Evolutionary conservation across 2,888 invertebrate species (phyloP), one percentile per base, ranked within the genome.

Genomic region (Coremacera marginata): DNA sequence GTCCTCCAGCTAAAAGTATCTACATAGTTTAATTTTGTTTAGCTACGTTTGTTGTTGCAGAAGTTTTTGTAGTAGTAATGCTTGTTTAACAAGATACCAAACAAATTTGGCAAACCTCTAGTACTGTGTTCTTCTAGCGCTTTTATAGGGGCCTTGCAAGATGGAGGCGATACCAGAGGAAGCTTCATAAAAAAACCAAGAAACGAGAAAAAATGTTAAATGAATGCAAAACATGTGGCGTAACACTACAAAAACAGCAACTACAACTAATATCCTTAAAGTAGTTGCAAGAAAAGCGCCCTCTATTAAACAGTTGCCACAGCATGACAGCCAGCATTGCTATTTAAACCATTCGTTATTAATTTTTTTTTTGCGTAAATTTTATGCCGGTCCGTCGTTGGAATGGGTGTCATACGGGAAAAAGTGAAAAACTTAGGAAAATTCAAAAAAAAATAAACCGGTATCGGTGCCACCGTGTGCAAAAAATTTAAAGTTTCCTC

Each of bases 161-260:
- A 57, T 31, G 31, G 25, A 60, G 57, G 27, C 5, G 57, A 60
- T 19, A 27, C n/a, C 5, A 37, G 34, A 22, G 67, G 5, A n/a
- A 67, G 37, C 16, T 22, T 2, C 22, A 37, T 22, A 37, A 67
- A 34, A 7, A 65, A 14, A 3, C n/a, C n/a, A 31, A 34, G 65
- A 31, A 27, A 37, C 25, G 31, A 65, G 34, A 65, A 68, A 49
- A 51, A 51, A 51, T 68, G 25, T 68, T 51, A 68, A 49, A 51
- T 68, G 27, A 68, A 68, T 68, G 51, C 68, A 68, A 51, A 68
- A 68, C 68, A 68, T 68, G 68, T 68, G 68, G 68, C 49, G 68
- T 68, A 51, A 51, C 51, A 68, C 68, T 68, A 68, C 44, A 68
- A 27, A 65, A 60, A 44, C 44, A 65, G 44, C n/a, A n/a, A 19